Conservation (phyloP, 2,797 vertebrate species). For the Amblyraja radiata region DNA sequence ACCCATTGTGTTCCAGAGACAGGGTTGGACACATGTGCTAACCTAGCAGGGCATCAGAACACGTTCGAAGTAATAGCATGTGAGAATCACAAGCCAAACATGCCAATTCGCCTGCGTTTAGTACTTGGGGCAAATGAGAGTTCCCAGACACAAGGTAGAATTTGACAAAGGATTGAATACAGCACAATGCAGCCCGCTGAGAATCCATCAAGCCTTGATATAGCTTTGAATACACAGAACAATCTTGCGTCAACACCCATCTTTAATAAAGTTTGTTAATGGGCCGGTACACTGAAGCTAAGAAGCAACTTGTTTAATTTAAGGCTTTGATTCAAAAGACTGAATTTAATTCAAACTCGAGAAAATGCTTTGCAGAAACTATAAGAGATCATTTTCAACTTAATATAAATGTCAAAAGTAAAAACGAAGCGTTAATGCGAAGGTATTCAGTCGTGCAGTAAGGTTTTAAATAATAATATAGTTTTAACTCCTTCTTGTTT, state of each 20-base stretch:
- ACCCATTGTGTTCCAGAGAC: slow-evolving; percentile 48
- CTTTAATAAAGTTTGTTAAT: slow-evolving; percentile 47
- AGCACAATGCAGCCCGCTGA: slow-evolving; percentile 50
- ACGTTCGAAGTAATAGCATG: slow-evolving; percentile 51
- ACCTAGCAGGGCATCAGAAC: slow-evolving; percentile 50
- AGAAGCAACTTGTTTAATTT: slow-evolving; percentile 33
- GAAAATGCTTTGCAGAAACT: slow-evolving; percentile 39
- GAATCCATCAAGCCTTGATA: slow-evolving; percentile 50
- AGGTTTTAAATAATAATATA: neutral
- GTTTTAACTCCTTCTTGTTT: slow-evolving; percentile 22
- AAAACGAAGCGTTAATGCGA: neutral
- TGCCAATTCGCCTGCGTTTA: slow-evolving; percentile 41
- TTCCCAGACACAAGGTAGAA: slow-evolving; percentile 43
- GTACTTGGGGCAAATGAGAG: slow-evolving; percentile 30
- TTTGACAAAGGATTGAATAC: slow-evolving; percentile 41
- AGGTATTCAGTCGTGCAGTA: neutral
- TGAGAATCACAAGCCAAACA: slow-evolving; percentile 55
- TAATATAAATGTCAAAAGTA: slow-evolving; percentile 5
- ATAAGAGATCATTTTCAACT: slow-evolving; percentile 33
- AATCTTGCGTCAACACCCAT: slow-evolving; percentile 50
- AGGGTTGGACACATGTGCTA: slow-evolving; percentile 58
- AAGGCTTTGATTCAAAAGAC: slow-evolving; percentile 46
- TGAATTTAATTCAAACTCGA: slow-evolving; percentile 44
- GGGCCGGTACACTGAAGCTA: slow-evolving; percentile 45
- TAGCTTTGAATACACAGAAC: slow-evolving; percentile 48